Percentiles rank a stretch among this genome's conserved stretches.
Conservation (phyloP, 2,797 vertebrate genomes). For the Triplophysa bombifrons region DNA sequence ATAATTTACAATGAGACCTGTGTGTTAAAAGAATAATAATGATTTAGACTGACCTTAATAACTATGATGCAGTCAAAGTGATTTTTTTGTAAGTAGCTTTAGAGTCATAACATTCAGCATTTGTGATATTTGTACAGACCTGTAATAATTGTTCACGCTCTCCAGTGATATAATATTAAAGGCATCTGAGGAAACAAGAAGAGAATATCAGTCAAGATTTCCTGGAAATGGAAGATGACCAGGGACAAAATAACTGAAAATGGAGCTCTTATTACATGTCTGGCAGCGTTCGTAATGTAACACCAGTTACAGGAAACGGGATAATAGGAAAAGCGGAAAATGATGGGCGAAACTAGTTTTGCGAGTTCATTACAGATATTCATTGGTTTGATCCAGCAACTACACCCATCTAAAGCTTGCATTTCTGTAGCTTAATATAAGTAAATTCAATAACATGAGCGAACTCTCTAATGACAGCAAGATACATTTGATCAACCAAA, state of each 20-base stretch:
- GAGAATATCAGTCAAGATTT: slow-evolving; percentile 27
- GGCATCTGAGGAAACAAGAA: slow-evolving; percentile 80
- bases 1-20: background rate
- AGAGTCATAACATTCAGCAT: background rate
- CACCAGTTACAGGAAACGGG: slow-evolving; percentile 41
- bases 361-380: slow-evolving; percentile 5
- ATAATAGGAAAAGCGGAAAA: slow-evolving; percentile 36
- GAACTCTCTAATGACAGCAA: no score
- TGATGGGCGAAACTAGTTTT: background rate
- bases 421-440: slow-evolving; percentile 7
- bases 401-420: background rate
- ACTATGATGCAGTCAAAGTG: background rate
- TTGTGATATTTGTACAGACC: slow-evolving; percentile 75
- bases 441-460: background rate
- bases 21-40: background rate
- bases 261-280: slow-evolving; percentile 64
- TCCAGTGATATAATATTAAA: slow-evolving; percentile 91
- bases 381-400: background rate
- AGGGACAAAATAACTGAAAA: slow-evolving; percentile 23
- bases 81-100: background rate
- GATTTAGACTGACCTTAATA: no score
- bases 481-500: no score
- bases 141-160: slow-evolving; percentile 92
- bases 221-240: slow-evolving; percentile 34
- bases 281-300: slow-evolving; percentile 57